phyloP scores from a whole-genome alignment of 2,888 invertebrate genomes.

The Nomada ferruginata region DNA sequence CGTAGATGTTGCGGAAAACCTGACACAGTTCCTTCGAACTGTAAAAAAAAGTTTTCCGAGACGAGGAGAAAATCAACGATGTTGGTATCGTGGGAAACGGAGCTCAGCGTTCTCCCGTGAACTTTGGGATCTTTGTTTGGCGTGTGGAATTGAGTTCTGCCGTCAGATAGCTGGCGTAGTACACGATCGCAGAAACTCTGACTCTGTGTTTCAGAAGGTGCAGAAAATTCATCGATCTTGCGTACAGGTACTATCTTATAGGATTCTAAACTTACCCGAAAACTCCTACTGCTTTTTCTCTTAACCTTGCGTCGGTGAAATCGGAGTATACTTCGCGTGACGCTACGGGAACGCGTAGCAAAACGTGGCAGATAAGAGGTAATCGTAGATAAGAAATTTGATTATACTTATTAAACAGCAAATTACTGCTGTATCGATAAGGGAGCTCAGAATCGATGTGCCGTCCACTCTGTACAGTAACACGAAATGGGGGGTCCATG shows the following conservation, averaged over 20 bases:
- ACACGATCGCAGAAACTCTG: constrained; percentile 14
- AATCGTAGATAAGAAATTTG: neutral
- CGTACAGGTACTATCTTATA: too few relatives aligned
- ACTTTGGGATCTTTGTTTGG: constrained; percentile 16
- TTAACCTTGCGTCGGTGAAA: neutral
- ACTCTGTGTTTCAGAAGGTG: neutral
- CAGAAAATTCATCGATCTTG: neutral
- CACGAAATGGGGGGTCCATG: neutral
- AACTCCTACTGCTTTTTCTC: neutral
- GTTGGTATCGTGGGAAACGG: constrained; percentile 18
- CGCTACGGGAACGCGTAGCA: too few relatives aligned
- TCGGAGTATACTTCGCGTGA: neutral
- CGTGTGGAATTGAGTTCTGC: constrained; percentile 26
- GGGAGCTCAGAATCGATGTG: neutral
- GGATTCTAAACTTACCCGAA: too few relatives aligned
- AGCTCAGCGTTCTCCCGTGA: constrained; percentile 3
- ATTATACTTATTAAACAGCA: too few relatives aligned
- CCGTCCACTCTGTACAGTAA: neutral
- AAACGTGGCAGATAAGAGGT: too few relatives aligned
- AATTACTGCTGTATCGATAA: neutral
- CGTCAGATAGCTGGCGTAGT: constrained; percentile 7
- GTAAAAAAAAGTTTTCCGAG: constrained; percentile 11
- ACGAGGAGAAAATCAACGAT: constrained; percentile 8
- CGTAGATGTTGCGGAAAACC: constrained; percentile 25
- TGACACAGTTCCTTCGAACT: constrained; percentile 26